Conservation (phyloP, 2,113 vertebrate species). For the Orycteropus afer region DNA sequence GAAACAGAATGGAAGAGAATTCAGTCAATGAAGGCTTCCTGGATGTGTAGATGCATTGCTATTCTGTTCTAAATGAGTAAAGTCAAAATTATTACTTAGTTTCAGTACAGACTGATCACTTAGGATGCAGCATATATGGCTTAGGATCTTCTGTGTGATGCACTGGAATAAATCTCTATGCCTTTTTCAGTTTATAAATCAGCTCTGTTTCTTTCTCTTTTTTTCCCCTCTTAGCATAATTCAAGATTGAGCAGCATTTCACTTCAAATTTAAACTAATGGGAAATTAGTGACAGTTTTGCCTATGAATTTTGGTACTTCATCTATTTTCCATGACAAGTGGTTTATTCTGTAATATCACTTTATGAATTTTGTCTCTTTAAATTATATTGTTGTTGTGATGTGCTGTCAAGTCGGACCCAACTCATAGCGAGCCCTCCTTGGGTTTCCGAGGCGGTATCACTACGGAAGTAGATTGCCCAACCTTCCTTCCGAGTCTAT, state of each 20-base stretch:
- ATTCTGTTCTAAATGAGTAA: not conserved
- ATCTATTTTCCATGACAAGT: not conserved
- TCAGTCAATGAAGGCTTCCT: not conserved
- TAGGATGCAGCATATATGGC: not conserved
- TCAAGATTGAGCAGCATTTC: not conserved
- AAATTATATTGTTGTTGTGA: no score
- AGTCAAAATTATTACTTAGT: not conserved
- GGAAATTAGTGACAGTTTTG: not conserved
- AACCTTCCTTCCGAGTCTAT: no score
- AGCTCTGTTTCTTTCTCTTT: not conserved
- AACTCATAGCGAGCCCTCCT: no score
- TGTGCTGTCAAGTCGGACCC: no score
- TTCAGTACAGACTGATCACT: not conserved
- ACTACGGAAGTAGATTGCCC: no score
- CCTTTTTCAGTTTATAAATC: not conserved
- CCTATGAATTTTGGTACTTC: not conserved
- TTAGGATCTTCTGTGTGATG: not conserved
- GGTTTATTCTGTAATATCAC: not conserved
- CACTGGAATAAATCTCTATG: not conserved
- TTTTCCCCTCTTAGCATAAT: not conserved
- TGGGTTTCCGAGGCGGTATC: no score
- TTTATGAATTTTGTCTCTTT: constrained; percentile 10
- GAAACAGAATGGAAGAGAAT: not conserved
- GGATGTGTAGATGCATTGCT: not conserved
- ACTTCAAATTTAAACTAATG: constrained; percentile 46